A percentile compares a stretch with the other conserved stretches of the same genome.
These are phyloP conservation scores for Paralichthys olivaceus DNA, from an alignment of 2,113 vertebrate species.

Conservation along the genomic window DNA sequence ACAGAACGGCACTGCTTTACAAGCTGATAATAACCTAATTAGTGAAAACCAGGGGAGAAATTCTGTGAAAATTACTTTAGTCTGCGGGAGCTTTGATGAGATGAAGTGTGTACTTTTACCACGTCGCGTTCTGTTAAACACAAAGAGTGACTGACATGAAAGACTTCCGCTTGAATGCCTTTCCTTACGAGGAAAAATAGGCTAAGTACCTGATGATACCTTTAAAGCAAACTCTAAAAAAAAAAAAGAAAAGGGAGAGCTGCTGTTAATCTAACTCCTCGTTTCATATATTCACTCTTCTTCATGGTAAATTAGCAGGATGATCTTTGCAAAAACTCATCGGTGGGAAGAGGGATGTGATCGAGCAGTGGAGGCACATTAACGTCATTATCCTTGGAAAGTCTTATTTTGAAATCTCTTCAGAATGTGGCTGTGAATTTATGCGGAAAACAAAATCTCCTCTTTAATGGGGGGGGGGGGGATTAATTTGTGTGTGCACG, in stretches of 20 bases:
- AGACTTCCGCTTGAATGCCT: neutral
- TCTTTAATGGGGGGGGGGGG: constrained; percentile 28
- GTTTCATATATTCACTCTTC: constrained; percentile 36
- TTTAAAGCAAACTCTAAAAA: constrained; percentile 11
- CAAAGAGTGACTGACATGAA: constrained; percentile 6
- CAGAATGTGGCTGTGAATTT: constrained; percentile 40
- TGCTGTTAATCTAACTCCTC: constrained; percentile 22
- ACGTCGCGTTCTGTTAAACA: neutral
- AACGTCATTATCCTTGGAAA: constrained; percentile 54
- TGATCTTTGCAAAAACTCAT: constrained; percentile 31
- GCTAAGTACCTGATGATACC: neutral
- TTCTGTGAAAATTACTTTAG: neutral
- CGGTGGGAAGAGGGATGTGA: constrained; percentile 26
- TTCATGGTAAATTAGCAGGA: constrained; percentile 37
- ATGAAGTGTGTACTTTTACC: constrained; percentile 19
- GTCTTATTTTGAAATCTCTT: constrained; percentile 50
- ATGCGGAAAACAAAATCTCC: constrained; percentile 34
- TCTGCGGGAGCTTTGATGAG: neutral
- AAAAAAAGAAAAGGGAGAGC: neutral
- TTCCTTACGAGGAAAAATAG: neutral
- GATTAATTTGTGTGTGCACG: constrained; percentile 30
- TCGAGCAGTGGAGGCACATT: constrained; percentile 33
- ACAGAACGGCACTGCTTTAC: neutral
- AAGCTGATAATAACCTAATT: constrained; percentile 51
- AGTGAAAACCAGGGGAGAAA: constrained; percentile 19